Evolutionary conservation across 1,140 invertebrate genomes (phyloP), one percentile per base, ranked within the genome.

Genomic region (Panagrolaimus sp.): DNA sequence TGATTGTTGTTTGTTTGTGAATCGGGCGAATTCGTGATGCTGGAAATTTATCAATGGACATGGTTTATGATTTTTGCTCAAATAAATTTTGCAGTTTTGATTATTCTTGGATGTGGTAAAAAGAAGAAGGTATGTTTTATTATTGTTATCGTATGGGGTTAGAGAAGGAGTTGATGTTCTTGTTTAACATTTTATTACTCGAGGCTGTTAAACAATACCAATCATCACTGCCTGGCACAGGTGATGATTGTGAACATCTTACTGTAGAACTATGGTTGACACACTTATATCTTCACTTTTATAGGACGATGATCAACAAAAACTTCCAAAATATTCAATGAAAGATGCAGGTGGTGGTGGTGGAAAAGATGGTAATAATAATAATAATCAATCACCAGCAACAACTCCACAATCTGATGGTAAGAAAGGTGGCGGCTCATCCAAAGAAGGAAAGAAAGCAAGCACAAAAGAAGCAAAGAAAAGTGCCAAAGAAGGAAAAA

Each of bases 101-200:
- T 58, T 26, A n/a, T 58, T 21, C 15, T 12, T 21, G 52, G 52
- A 58, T 58, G 52, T 21, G 52, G 15, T 21, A 58, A 58, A 28
- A 58, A 58, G 52, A 58, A 58, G 17, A 58, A 58, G 52, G 52
- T 58, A 2, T 17, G 52, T 58, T 58, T 58, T 48, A 4, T 48
- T n/a, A 4, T 15, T 48, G 47, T n/a, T 48, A 10, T 10, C 45
- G n/a, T 46, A 24, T 48, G 32, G 32, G 32, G 32, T 4, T 48
- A 4, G 47, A 24, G 10, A 48, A 5, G 15, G 15, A 9, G 9
- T 4, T 4, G 2, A n/a, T 4, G 3, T 48, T 48, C 15, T 4
- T 48, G 2, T 4, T 1, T 48, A 48, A 5, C 47, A 2, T 48
- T 48, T 1, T 48, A 10, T 38, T 38, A 7, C 32, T 7, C 2